Percentiles rank a stretch among this genome's conserved stretches.
Evolutionary conservation across 2,888 invertebrate genomes (phyloP).

Genomic region (Cremastinae sp.): DNA sequence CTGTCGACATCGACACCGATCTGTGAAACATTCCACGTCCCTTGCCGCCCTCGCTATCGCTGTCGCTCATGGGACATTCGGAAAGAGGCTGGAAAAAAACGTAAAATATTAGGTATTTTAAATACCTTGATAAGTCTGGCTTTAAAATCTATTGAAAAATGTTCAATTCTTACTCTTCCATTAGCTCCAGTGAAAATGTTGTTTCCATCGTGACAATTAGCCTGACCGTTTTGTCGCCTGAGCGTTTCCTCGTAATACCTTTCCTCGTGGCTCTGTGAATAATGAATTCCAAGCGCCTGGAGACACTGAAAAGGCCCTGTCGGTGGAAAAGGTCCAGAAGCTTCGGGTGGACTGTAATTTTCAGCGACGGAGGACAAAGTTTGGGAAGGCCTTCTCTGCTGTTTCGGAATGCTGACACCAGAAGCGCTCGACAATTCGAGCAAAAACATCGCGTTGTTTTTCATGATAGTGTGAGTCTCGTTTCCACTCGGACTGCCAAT

Average conservation of each 20-base stretch:
- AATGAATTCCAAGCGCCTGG: conserved; percentile 81
- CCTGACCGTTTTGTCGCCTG: conserved; percentile 80
- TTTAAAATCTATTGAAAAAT: conserved; percentile 3
- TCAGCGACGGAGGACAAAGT: conserved; percentile 83
- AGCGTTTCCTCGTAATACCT: conserved; percentile 81
- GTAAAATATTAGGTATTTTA: too few species aligned
- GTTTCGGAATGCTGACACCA: conserved; percentile 80
- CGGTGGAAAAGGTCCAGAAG: conserved; percentile 82
- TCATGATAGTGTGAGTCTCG: conserved; percentile 88
- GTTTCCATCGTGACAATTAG: conserved; percentile 74
- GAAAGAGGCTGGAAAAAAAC: conserved; percentile 81
- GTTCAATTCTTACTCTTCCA: conserved; percentile 78
- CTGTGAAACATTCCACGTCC: conserved; percentile 88
- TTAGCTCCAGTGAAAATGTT: conserved; percentile 68
- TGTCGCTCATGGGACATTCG: conserved; percentile 82
- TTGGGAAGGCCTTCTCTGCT: conserved; percentile 76
- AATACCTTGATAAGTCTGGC: background rate
- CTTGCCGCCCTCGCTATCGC: conserved; percentile 81
- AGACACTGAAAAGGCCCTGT: conserved; percentile 85
- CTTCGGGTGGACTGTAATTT: conserved; percentile 83
- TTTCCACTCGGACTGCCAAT: conserved; percentile 78
- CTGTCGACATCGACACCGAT: conserved; percentile 93
- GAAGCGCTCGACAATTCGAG: conserved; percentile 93
- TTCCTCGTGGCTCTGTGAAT: conserved; percentile 74
- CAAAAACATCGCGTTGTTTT: conserved; percentile 96